Conservation (phyloP, 2,797 vertebrate species). For the Mus caroli region DNA sequence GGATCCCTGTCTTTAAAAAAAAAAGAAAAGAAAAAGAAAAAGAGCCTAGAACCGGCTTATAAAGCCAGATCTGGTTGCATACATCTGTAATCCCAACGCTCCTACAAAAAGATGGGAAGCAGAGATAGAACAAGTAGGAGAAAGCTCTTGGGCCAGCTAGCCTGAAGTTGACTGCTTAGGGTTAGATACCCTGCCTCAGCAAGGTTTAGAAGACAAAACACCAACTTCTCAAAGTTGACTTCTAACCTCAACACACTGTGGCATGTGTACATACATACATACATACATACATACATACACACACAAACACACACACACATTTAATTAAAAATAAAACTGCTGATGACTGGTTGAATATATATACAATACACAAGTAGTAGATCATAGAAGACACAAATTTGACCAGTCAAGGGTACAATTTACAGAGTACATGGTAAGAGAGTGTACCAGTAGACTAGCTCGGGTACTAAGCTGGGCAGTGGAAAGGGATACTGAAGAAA, state of each 20-base stretch:
- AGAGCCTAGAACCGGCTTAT: background rate
- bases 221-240: background rate
- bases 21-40: too few relatives aligned
- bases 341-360: too few relatives aligned
- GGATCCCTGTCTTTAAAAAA: background rate
- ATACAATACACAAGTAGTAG: too few relatives aligned
- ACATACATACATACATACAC: too few relatives aligned
- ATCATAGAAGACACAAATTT: background rate
- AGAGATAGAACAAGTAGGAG: background rate
- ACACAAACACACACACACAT: background rate
- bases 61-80: background rate
- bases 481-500: background rate
- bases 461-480: background rate
- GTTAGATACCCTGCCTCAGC: background rate
- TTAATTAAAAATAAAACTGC: background rate
- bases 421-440: accelerated
- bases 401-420: background rate
- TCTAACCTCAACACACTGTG: background rate
- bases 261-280: background rate
- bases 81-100: background rate
- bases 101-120: background rate
- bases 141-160: background rate
- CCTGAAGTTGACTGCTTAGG: background rate
- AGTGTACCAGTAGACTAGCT: background rate
- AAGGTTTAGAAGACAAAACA: background rate